A percentile compares a stretch with the other conserved stretches of the same genome.
Evolutionary conservation across 2,797 vertebrate species (phyloP).

Genomic region (Oryzias sinensis): DNA sequence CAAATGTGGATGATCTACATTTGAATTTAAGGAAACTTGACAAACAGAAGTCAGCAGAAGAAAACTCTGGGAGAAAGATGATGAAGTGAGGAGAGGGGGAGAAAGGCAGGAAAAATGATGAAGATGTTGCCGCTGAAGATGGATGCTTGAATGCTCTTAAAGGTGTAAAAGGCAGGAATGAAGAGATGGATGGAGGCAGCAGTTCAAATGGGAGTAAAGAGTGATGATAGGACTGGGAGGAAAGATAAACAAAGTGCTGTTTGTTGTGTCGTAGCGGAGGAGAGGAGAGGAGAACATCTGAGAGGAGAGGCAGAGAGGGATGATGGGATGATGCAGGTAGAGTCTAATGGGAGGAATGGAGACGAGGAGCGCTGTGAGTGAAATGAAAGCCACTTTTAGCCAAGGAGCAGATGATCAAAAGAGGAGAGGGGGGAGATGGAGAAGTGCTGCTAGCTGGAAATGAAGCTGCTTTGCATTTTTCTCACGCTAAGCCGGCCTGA

Average conservation of each 20-base stretch:
- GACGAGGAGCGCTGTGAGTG: slow-evolving; percentile 7
- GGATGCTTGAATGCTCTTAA: slow-evolving; percentile 5
- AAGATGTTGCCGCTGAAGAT: slow-evolving; percentile 1
- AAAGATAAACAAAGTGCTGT: slow-evolving; percentile 10
- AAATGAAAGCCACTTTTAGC: slow-evolving; percentile 31
- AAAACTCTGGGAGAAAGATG: neutral
- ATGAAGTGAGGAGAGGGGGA: neutral
- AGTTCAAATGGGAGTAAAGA: slow-evolving; percentile 7
- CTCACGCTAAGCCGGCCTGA: slow-evolving; percentile 32
- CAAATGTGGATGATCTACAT: too few species aligned
- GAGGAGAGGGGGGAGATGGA: slow-evolving; percentile 26
- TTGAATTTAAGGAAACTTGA: neutral
- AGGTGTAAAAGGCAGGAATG: slow-evolving; percentile 8
- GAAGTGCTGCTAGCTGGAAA: slow-evolving; percentile 9
- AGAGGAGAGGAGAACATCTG: slow-evolving; percentile 1
- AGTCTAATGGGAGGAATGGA: slow-evolving; percentile 15
- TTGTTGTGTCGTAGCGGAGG: neutral
- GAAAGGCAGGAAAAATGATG: neutral
- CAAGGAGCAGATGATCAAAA: slow-evolving; percentile 18
- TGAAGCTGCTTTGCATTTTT: slow-evolving; percentile 40
- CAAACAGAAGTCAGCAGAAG: neutral
- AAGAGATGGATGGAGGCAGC: slow-evolving; percentile 10
- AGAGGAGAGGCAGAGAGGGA: neutral
- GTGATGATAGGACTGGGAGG: neutral
- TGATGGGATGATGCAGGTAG: slow-evolving; percentile 18